Evolutionary conservation across 1,140 invertebrate species (phyloP).

Genomic region (Neodiprion lecontei): DNA sequence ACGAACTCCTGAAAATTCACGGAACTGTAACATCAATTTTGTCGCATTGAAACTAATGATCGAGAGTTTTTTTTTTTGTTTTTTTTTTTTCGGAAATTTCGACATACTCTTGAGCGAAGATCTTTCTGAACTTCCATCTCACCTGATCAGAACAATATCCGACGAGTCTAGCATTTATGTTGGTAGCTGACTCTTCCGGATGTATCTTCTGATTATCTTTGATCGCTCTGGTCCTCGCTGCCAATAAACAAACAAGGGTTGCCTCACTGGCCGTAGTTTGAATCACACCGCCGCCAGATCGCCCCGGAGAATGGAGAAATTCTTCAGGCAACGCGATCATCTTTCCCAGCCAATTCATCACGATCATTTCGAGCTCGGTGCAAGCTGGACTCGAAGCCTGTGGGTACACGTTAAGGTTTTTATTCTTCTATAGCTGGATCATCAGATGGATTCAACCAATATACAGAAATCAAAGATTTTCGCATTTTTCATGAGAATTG

Average conservation of each 20-base stretch:
- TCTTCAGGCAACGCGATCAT: conserved; percentile 90
- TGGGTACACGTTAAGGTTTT: background rate
- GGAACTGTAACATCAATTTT: too few relatives aligned
- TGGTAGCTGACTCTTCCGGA: conserved; percentile 81
- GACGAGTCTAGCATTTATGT: conserved; percentile 90
- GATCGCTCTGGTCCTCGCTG: conserved; percentile 87
- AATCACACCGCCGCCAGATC: conserved; percentile 90
- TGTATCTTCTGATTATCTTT: conserved; percentile 67
- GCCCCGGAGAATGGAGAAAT: conserved; percentile 81
- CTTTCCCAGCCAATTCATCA: conserved; percentile 98
- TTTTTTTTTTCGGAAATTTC: conserved; percentile 17
- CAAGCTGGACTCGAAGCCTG: conserved; percentile 94
- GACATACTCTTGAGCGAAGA: background rate
- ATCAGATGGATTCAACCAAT: background rate
- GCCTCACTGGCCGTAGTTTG: conserved; percentile 93
- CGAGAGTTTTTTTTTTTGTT: too few relatives aligned
- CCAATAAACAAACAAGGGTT: conserved; percentile 88
- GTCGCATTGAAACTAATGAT: too few relatives aligned
- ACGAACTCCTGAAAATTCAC: too few relatives aligned
- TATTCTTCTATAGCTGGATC: background rate
- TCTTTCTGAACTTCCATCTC: background rate
- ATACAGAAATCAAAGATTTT: background rate
- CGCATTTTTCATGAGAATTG: background rate
- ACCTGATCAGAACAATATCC: conserved; percentile 94
- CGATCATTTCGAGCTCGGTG: conserved; percentile 95